Evolutionary conservation across 2,888 invertebrate species (phyloP), one percentile per base, ranked within the genome.

Genomic region (Ophion obscuratus): DNA sequence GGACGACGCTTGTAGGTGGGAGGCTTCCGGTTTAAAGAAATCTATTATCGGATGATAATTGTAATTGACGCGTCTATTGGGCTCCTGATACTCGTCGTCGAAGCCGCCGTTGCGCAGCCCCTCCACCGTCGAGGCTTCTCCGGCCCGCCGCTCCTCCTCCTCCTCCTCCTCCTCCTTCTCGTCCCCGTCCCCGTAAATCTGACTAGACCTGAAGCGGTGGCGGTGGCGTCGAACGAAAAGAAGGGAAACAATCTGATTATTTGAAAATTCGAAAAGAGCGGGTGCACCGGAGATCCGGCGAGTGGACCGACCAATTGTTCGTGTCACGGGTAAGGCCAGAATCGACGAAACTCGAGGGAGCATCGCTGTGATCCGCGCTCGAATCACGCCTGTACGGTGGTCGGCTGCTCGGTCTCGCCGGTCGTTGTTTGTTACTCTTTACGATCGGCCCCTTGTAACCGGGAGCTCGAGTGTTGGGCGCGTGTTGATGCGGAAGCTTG

Each of bases 31-130:
- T 87, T 95, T 96, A 92, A 97, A 97, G 92, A 97, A 97, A 91
- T 97, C 97, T 88, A 97, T 97, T 71, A 97, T 97, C 1, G 97
- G 97, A 93, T 97, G 97, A 90, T 97, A 97, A 92, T 96, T 97
- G 92, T 97, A 97, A 94, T 97, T 97, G 64, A 97, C 95, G 90
- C 96, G 95, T 90, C 96, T 95, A 24, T 92, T 91, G 9, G 88
- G 88, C 67, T 93, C 92, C 24, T 93, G 93, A 70, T 93, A 93
- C 47, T 94, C 94, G 2, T 93, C 93, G 81, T 92, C 93, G 76
- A 93, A 93, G n/a, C 91, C 91, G 24, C 91, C 90, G 67, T 90
- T 91, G 70, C 92, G 92, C 2, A 92, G 61, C 40, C 90, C 88
- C 14, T 47, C 47, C 14, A 2, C 47, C 44, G 90, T 83, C 14